These are phyloP conservation scores for Neoarius graeffei DNA, from an alignment of 2,113 vertebrate species.

Conservation along the genomic window DNA sequence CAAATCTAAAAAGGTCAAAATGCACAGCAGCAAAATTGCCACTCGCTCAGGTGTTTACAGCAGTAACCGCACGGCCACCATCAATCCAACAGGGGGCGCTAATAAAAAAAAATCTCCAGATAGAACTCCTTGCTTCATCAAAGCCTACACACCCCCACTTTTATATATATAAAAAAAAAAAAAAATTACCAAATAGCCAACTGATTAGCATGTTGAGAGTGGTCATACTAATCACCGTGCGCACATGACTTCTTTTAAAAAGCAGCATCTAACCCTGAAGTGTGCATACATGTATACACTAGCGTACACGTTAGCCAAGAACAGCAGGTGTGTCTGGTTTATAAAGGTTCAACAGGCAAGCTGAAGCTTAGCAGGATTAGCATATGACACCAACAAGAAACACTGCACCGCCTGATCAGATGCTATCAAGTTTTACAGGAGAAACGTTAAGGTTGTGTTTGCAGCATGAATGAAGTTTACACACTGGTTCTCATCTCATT, in stretches of 20 bases:
- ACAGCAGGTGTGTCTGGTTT: neutral
- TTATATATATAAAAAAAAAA: neutral
- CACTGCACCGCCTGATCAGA: constrained; percentile 49
- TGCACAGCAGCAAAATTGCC: constrained; percentile 55
- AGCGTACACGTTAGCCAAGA: neutral
- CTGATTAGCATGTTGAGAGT: neutral
- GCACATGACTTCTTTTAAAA: neutral
- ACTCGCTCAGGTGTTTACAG: constrained; percentile 43
- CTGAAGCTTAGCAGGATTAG: neutral
- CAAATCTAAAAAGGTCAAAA: constrained; percentile 63
- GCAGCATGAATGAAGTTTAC: constrained; percentile 25
- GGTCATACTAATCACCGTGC: neutral
- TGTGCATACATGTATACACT: too few species aligned
- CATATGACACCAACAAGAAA: constrained; percentile 5
- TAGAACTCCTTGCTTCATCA: neutral
- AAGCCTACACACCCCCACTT: neutral
- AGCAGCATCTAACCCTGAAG: constrained; percentile 16
- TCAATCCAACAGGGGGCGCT: constrained; percentile 37
- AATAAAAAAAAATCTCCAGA: neutral
- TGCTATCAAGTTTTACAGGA: constrained; percentile 72
- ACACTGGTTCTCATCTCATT: neutral
- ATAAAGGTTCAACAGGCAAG: neutral
- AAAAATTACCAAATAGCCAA: neutral
- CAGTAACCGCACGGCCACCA: constrained; percentile 24
- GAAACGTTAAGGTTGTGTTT: constrained; percentile 41